Evolutionary conservation across 2,888 invertebrate genomes (phyloP).

Genomic region (Candidula unifasciata): DNA sequence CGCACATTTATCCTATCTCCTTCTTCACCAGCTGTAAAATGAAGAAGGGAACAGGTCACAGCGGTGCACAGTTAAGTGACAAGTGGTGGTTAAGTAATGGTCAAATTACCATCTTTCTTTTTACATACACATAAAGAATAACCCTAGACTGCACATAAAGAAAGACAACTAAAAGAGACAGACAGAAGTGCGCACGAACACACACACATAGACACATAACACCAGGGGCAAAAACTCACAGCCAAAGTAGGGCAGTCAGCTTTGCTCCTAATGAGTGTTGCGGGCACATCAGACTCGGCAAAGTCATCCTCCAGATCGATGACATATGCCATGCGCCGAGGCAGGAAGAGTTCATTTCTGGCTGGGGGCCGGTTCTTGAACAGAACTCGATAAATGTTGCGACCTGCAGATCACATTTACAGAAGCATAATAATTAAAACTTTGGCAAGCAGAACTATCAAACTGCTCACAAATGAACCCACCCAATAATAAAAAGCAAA

Average conservation of each 20-base stretch:
- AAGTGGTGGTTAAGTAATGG: no score
- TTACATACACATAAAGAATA: no score
- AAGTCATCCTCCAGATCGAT: constrained; percentile 94
- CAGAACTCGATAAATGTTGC: constrained; percentile 82
- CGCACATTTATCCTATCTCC: no score
- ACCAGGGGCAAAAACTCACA: constrained; percentile 70
- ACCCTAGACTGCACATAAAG: no score
- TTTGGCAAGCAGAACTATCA: no score
- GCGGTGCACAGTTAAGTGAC: no score
- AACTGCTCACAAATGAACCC: no score
- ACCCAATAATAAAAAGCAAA: no score
- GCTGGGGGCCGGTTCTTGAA: constrained; percentile 82
- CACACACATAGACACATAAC: neutral
- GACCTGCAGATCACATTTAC: constrained; percentile 59
- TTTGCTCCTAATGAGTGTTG: constrained; percentile 91
- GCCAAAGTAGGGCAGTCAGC: constrained; percentile 88
- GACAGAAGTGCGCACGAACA: neutral
- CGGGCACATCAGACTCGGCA: constrained; percentile 94
- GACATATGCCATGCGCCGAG: constrained; percentile 98
- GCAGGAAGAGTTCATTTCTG: constrained; percentile 93
- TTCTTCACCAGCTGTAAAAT: no score
- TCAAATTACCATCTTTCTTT: no score
- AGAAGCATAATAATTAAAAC: neutral
- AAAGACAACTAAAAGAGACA: neutral
- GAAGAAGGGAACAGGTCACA: no score